A percentile compares a stretch with the other conserved stretches of the same genome.
Conservation (phyloP, 2,113 vertebrate genomes). For the Carlito syrichta region DNA sequence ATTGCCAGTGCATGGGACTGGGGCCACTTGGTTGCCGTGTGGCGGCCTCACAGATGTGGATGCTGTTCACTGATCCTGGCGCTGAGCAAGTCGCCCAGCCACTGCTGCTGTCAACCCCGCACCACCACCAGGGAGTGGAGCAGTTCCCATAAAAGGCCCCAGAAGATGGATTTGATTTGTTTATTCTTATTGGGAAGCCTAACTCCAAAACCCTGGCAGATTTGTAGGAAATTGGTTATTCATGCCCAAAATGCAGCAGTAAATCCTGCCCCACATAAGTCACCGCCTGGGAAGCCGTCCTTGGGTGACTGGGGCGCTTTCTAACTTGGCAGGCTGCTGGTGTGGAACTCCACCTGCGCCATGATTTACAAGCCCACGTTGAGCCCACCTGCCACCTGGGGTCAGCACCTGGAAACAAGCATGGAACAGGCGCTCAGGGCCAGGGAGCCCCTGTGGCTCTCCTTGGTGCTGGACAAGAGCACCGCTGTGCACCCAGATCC, state of each 20-base stretch:
- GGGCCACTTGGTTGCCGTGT: rapidly evolving
- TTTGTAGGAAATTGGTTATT: constrained; percentile 16
- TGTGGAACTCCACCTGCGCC: not conserved
- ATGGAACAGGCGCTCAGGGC: not conserved
- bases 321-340: not conserved
- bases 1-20: no score
- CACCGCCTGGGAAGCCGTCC: rapidly evolving
- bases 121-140: not conserved
- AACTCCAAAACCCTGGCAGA: not conserved
- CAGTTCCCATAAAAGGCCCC: not conserved
- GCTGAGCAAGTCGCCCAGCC: not conserved
- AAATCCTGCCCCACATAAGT: not conserved
- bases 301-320: not conserved
- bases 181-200: not conserved
- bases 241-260: not conserved
- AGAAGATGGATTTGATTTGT: not conserved
- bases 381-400: not conserved
- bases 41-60: not conserved
- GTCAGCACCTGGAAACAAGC: rapidly evolving
- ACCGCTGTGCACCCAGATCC: no score
- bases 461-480: constrained; percentile 13
- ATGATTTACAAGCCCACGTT: not conserved
- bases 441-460: constrained; percentile 2
- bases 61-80: not conserved
- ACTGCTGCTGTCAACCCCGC: rapidly evolving